These are phyloP conservation scores for Drosophila ananassae DNA, from an alignment of 1,140 invertebrate genomes.

Conservation along the genomic window DNA sequence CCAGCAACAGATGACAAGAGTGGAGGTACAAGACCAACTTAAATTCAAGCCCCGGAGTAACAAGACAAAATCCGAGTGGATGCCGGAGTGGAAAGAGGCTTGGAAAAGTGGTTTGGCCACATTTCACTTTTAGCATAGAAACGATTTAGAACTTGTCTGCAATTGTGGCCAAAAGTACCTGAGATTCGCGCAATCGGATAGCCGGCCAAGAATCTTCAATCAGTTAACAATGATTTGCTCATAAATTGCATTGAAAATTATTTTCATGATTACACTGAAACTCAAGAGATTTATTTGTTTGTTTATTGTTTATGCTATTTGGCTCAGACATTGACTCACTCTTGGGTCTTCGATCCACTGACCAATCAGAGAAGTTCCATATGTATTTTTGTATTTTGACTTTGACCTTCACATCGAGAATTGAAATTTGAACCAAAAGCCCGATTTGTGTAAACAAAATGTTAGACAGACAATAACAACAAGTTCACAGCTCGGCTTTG, in stretches of 20 bases:
- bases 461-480: conserved; percentile 48
- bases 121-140: conserved; percentile 82
- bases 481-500: conserved; percentile 35
- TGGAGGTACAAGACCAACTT: conserved; percentile 39
- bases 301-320: conserved; percentile 2
- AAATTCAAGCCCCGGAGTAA: conserved; percentile 15
- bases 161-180: conserved; percentile 9
- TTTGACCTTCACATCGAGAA: conserved; percentile 77
- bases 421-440: conserved; percentile 65
- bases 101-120: conserved; percentile 69
- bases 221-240: not conserved
- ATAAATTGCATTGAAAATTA: not conserved
- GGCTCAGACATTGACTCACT: conserved; percentile 27
- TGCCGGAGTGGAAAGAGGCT: conserved; percentile 25
- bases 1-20: conserved; percentile 31
- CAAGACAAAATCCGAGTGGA: conserved; percentile 9
- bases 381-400: conserved; percentile 35
- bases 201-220: not conserved
- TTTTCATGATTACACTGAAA: conserved; percentile 2
- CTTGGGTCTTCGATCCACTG: conserved; percentile 28
- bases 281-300: conserved; percentile 15
- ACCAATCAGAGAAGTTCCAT: conserved; percentile 28
- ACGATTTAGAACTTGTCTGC: conserved; percentile 74
- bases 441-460: conserved; percentile 63
- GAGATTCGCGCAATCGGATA: conserved; percentile 21